Base-by-base conservation (phyloP, 2,888 invertebrate species). In the Biston betularia region DNA sequence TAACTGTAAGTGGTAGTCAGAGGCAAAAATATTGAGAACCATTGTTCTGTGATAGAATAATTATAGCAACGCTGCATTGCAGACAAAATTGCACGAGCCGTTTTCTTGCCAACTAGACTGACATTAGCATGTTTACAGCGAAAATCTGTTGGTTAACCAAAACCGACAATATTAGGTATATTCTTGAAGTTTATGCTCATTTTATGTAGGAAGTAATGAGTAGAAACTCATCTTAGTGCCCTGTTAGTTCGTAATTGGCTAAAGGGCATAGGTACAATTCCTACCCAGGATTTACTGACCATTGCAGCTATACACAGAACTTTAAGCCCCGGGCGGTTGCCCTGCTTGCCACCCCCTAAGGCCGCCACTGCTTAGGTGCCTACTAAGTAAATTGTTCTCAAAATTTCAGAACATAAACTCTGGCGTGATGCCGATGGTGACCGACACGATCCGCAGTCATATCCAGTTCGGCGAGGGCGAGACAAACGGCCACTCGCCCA, bases 401-500 rank as follows among this genome's bases (percentile, higher is more conserved):
- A 6, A 35, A 65, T 91, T 92, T 45, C 90, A 92, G 92, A 80
- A 79, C 42, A 90, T 86, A 67, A 90, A 89, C 85, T 89, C 89
- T 80, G 75, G 93, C 70, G 93, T 92, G 71, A 88, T 92, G 59
- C 94, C 94, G 65, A 93, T 94, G 93, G 90, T 94, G 80, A 95
- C 95, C 74, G 94, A 95, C 87, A 94, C 94, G 72, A 94, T 94
- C 85, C 94, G 95, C 86, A 95, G 95, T 90, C 92, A 94, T 92
- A 95, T 95, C 76, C 90, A 94, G 82, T 94, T 95, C 80, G 94
- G 94, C 50, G 94, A 93, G 75, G 83, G 86, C 24, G 85, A 86
- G 71, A 80, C 83, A 81, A 91, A 90, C 84, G 52, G 69, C 0
- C 87, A 89, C 77, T 89, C 92, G 35, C 88, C 79, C 70, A 89